Evolutionary conservation across 2,113 vertebrate genomes (phyloP).

Genomic region (Hippocampus zosterae): DNA sequence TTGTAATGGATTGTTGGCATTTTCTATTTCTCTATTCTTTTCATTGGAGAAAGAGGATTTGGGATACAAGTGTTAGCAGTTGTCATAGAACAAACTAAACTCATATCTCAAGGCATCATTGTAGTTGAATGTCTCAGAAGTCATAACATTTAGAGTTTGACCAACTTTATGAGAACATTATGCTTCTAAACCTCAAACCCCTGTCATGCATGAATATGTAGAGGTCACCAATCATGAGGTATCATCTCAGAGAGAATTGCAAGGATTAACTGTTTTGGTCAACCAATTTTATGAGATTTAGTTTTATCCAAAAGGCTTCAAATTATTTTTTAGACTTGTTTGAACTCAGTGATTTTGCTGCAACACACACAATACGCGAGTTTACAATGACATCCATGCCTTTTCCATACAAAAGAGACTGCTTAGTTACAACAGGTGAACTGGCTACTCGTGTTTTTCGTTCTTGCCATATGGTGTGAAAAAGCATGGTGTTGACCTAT

Average conservation of each 20-base stretch:
- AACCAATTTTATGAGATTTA: not conserved
- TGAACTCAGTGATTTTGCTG: not conserved
- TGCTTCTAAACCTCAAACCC: not conserved
- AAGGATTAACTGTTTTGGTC: not conserved
- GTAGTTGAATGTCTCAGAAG: not conserved
- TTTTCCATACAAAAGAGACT: not conserved
- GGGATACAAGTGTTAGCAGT: no score
- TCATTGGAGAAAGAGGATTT: no score
- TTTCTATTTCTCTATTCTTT: no score
- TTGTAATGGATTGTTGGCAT: no score
- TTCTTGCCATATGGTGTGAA: not conserved
- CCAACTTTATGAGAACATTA: not conserved
- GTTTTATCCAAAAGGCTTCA: not conserved
- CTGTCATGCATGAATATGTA: not conserved
- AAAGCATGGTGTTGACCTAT: constrained; percentile 17
- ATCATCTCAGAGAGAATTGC: not conserved
- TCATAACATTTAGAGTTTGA: not conserved
- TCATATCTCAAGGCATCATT: no score
- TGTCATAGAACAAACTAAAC: no score
- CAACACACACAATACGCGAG: not conserved
- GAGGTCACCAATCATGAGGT: not conserved
- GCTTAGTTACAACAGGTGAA: not conserved
- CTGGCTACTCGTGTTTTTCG: not conserved
- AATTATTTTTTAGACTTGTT: not conserved
- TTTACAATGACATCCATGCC: not conserved